Evolutionary conservation across 64 coral and sea anemone genomes (phyloP), one percentile per base, ranked within the genome.

Genomic region (Trachythela sp.): DNA sequence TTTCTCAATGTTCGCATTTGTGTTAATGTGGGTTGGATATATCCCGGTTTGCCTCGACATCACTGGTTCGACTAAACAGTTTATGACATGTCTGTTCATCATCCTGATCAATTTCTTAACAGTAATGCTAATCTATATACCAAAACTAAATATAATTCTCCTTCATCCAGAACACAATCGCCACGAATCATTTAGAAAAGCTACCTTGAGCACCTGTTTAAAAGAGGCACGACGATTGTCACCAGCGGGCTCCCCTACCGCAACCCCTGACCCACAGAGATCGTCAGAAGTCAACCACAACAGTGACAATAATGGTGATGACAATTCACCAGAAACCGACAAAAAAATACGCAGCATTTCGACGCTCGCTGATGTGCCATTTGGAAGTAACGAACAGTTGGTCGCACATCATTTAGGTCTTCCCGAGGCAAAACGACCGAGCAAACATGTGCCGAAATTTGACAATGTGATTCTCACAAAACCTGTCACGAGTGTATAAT

Each of bases 1-100:
- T 14, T 98, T 98, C 30, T 93, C 95, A 18, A 98, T 98, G 95
- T 98, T 98, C 24, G 93, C 91, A 2, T 98, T 98, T 37, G 92
- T 91, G 29, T 54, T 98, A 67, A 92, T 92, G 9, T 92, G 93
- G 88, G 34, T 92, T 5, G 86, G 89, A 42, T 94, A 92, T 31
- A 92, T 98, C 38, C 93, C 95, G 0, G 89, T 86, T 10, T 98
- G 58, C 34, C 92, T 94, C 39, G 93, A 94, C 48, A 94, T 91
- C 4, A 39, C 24, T 4, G 95, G 93, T 8, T 89, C 89, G 8
- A 91, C 87, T 45, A 90, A 92, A 31, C 70, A 85, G 0, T 93
- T 98, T 4, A 76, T 94, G 39, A 87, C 90, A 18, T 92, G 93
- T 48, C 40, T 92, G 0, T 87, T 91, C 0, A 84, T 94, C 0